These are phyloP conservation scores for Athetis lepigone DNA, from an alignment of 2,888 invertebrate species.

Conservation along the genomic window DNA sequence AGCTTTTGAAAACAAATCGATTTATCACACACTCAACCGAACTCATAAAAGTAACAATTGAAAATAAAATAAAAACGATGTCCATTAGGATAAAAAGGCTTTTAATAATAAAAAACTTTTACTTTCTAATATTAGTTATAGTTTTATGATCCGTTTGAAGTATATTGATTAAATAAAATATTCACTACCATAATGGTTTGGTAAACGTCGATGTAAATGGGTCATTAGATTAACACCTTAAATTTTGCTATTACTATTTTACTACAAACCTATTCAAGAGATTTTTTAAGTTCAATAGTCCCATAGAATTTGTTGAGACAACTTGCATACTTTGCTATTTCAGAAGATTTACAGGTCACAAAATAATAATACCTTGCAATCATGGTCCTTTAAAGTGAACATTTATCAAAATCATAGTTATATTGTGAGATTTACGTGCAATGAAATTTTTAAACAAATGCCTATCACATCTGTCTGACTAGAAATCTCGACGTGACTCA, in stretches of 20 bases:
- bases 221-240: slow-evolving; percentile 46
- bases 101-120: slow-evolving; percentile 43
- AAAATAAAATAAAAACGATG: slow-evolving; percentile 33
- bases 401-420: slow-evolving; percentile 16
- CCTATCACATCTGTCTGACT: neutral
- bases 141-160: slow-evolving; percentile 33
- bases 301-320: slow-evolving; percentile 36
- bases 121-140: slow-evolving; percentile 32
- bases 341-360: slow-evolving; percentile 33
- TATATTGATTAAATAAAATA: slow-evolving; percentile 75
- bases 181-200: slow-evolving; percentile 69
- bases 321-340: slow-evolving; percentile 39
- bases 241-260: slow-evolving; percentile 26
- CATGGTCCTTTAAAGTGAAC: slow-evolving; percentile 4
- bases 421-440: slow-evolving; percentile 18
- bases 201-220: slow-evolving; percentile 56
- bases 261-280: slow-evolving; percentile 14
- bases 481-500: slow-evolving; percentile 13
- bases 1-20: neutral
- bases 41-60: slow-evolving; percentile 13
- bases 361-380: slow-evolving; percentile 29
- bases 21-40: slow-evolving; percentile 7
- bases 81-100: slow-evolving; percentile 21
- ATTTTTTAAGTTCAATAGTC: slow-evolving; percentile 23
- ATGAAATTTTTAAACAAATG: slow-evolving; percentile 15